A percentile compares a stretch with the other conserved stretches of the same genome.
phyloP scores from a whole-genome alignment of 2,797 vertebrate genomes.

The Artibeus lituratus region DNA sequence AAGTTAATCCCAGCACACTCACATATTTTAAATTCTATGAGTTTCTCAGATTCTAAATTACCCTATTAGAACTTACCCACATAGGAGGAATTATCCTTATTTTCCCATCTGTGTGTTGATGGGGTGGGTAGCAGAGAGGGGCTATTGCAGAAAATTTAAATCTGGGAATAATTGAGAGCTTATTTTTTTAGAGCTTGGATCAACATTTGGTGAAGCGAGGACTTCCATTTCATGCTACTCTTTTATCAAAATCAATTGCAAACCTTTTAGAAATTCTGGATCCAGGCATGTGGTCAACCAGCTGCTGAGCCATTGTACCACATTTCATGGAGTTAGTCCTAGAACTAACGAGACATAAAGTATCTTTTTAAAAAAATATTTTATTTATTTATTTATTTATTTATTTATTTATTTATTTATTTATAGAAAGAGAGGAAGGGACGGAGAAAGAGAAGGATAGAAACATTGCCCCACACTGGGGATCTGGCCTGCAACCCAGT shows the following conservation, averaged over 20 bases:
- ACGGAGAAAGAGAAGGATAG: too few species aligned
- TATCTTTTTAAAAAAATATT: background rate
- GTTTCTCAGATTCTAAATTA: background rate
- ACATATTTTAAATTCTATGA: background rate
- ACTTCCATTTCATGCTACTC: background rate
- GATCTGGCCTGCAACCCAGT: too few species aligned
- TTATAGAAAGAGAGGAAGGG: too few species aligned
- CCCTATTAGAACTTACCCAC: background rate
- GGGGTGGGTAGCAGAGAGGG: rapidly evolving
- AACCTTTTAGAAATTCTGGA: background rate
- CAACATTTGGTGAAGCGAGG: background rate
- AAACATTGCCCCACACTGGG: too few species aligned
- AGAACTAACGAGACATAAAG: background rate
- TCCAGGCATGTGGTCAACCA: background rate
- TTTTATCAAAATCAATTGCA: background rate
- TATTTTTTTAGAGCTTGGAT: background rate
- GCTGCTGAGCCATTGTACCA: background rate
- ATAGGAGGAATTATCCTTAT: background rate
- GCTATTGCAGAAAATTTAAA: background rate
- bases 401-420: too few species aligned
- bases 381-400: too few species aligned
- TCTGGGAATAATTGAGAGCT: background rate
- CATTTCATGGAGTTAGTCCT: background rate
- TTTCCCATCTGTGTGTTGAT: background rate
- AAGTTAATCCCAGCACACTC: background rate